Evolutionary conservation across 2,797 vertebrate species (phyloP).

Genomic region (Galago senegalensis): DNA sequence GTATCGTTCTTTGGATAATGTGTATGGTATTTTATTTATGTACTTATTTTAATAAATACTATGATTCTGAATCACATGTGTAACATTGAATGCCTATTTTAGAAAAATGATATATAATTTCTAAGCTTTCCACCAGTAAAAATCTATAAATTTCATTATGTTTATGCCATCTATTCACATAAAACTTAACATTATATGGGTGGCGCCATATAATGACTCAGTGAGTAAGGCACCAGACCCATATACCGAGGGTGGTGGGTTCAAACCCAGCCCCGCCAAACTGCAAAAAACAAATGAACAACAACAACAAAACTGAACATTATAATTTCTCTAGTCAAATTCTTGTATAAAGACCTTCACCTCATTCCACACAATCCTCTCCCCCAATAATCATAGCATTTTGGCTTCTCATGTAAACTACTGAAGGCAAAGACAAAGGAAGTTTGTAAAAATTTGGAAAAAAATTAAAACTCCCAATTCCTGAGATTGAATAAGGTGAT

Average conservation of each 20-base stretch:
- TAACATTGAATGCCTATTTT: constrained; percentile 9
- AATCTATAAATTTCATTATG: background rate
- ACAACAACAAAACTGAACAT: background rate
- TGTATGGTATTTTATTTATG: constrained; percentile 44
- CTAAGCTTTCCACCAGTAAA: background rate
- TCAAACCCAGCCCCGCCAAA: too few relatives aligned
- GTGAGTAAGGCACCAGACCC: too few relatives aligned
- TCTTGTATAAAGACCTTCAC: background rate
- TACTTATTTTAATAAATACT: constrained; percentile 49
- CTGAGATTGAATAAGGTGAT: constrained; percentile 17
- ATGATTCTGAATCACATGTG: background rate
- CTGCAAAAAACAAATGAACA: too few relatives aligned
- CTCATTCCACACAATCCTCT: background rate
- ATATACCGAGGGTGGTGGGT: too few relatives aligned
- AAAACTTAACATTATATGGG: background rate
- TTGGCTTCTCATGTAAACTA: background rate
- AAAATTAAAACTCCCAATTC: background rate
- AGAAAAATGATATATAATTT: constrained; percentile 34
- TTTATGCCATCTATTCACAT: background rate
- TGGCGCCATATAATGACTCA: too few relatives aligned
- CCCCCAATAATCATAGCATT: background rate
- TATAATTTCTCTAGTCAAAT: constrained; percentile 31
- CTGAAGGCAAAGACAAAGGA: background rate
- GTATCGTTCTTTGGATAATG: constrained; percentile 29
- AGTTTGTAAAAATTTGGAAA: background rate